These are phyloP conservation scores for Apotomis betuletana DNA, from an alignment of 2,888 invertebrate genomes.

Conservation along the genomic window DNA sequence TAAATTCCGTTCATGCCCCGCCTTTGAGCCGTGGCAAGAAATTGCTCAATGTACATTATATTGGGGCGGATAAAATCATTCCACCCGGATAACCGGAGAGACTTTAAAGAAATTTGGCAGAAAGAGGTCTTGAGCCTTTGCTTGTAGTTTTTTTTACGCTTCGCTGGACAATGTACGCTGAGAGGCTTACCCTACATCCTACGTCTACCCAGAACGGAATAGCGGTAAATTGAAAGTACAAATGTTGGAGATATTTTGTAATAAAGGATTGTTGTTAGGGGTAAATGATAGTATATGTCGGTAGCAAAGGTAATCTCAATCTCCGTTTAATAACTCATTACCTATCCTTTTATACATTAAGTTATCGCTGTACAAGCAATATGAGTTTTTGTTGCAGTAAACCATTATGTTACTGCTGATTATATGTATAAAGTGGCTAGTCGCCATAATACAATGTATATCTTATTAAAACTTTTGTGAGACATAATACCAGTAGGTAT, in stretches of 20 bases:
- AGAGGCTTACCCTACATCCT: neutral
- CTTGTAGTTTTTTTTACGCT: slow-evolving; percentile 20
- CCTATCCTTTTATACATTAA: too few relatives aligned
- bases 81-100: slow-evolving; percentile 57
- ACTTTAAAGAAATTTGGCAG: slow-evolving; percentile 52
- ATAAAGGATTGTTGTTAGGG: too few relatives aligned
- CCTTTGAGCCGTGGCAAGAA: slow-evolving; percentile 63
- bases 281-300: too few relatives aligned
- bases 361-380: too few relatives aligned
- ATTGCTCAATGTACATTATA: slow-evolving; percentile 64
- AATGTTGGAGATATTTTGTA: neutral
- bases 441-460: too few relatives aligned
- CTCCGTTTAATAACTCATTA: too few relatives aligned
- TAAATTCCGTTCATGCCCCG: slow-evolving; percentile 69
- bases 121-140: slow-evolving; percentile 26
- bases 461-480: too few relatives aligned
- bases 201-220: neutral
- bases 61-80: slow-evolving; percentile 65
- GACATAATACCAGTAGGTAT: too few relatives aligned
- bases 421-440: too few relatives aligned
- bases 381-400: too few relatives aligned
- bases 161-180: slow-evolving; percentile 15
- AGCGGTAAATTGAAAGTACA: neutral
- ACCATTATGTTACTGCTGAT: too few relatives aligned
- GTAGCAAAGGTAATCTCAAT: too few relatives aligned